These are phyloP conservation scores for Nannoperca obscura DNA, from an alignment of 2,797 vertebrate species.

Conservation along the genomic window DNA sequence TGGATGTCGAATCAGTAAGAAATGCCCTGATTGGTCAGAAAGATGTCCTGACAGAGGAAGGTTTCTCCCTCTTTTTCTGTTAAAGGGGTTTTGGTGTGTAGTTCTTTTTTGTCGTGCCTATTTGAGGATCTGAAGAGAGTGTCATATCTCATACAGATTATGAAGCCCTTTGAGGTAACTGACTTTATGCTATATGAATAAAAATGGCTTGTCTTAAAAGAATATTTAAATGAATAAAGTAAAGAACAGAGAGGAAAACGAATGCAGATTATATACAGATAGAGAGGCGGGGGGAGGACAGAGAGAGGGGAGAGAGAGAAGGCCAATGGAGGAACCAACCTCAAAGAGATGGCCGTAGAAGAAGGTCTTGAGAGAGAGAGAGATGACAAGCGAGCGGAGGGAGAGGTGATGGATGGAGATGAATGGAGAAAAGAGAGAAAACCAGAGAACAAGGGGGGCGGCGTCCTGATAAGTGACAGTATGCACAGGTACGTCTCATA, in stretches of 20 bases:
- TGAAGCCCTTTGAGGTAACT: background rate
- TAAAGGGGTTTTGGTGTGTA: too few relatives aligned
- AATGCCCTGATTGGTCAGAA: background rate
- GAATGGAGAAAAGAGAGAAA: background rate
- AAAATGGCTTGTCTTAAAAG: background rate
- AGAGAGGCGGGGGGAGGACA: background rate
- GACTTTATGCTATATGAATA: background rate
- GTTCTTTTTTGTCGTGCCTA: too few relatives aligned
- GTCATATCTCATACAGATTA: too few relatives aligned
- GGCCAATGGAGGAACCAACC: background rate
- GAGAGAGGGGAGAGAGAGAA: background rate
- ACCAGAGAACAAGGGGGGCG: background rate
- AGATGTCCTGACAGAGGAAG: background rate
- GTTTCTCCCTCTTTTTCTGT: background rate
- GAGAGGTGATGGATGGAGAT: constrained; percentile 26
- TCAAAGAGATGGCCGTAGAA: background rate
- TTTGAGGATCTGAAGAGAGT: too few relatives aligned
- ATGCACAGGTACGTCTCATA: constrained; percentile 29
- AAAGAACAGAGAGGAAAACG: background rate
- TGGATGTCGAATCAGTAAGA: too few relatives aligned
- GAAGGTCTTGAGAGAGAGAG: background rate
- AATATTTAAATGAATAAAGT: background rate
- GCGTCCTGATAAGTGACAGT: constrained; percentile 33
- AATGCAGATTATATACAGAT: background rate
- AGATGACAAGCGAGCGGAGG: background rate